Evolutionary conservation across 2,797 vertebrate genomes (phyloP), one percentile per base, ranked within the genome.

Genomic region (Sebastes steindachneri): DNA sequence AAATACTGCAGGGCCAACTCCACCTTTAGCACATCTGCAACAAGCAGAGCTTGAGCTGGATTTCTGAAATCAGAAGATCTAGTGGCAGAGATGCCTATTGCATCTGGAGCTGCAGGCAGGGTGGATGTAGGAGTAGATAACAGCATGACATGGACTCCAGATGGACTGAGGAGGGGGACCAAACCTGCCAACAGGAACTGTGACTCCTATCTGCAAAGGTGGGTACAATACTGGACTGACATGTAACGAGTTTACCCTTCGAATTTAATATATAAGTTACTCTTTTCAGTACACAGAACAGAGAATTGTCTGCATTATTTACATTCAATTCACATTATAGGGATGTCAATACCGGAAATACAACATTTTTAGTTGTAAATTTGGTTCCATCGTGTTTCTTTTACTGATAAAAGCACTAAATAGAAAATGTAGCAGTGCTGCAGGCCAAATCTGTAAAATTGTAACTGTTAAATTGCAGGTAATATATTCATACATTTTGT

Each of bases 151-250:
- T 88, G 91, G 92, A 75, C 72, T 7, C 71, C 88, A 62, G 82
- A 84, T 51, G 90, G 89, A 65, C 31, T 53, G 51, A 94, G 68
- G 83, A 89, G 25, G 73, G 87, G 73, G 25, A 66, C 65, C 11
- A 84, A 79, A 73, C 72, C 66, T 35, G 51, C 63, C 31, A 78
- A 53, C 63, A 85, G 74, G 75, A 84, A 78, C 67, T 77, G 29
- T 41, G 89, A 95, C 82, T 96, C 96, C 7, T 96, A 96, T 83
- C 86, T 96, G 73, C 92, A 92, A 72, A 88, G 93, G 96, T 96
- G 82, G 83, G 95, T 90, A 37, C 29, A 82, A 45, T 21, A n/a
- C 11, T 45, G 35, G 28, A 64, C 10, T 28, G 14, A 64, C 25
- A 15, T 21, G 14, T 9, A 10, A 29, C 4, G 1, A 5, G 10